phyloP scores from a whole-genome alignment of 2,888 invertebrate species.

The Copidosoma aretas region DNA sequence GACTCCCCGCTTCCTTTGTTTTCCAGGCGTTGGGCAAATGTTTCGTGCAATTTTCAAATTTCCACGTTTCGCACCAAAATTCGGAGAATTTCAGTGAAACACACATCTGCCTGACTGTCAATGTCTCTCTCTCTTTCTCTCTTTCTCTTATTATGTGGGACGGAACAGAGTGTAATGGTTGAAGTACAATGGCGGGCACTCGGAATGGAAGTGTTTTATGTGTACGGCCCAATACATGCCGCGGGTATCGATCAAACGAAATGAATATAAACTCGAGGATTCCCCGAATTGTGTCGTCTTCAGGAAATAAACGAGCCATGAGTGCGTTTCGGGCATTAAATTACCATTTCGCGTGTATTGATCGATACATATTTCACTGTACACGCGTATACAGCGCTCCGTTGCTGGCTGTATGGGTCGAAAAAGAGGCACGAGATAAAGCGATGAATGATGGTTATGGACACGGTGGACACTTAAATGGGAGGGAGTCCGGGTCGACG shows the following conservation, averaged over 20 bases:
- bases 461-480: slow-evolving; percentile 14
- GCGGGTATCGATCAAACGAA: too few species aligned
- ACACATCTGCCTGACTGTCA: neutral
- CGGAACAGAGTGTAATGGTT: too few species aligned
- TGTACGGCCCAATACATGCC: too few species aligned
- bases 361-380: neutral
- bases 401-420: too few species aligned
- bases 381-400: neutral
- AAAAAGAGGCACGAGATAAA: slow-evolving; percentile 10
- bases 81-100: neutral
- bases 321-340: slow-evolving; percentile 1
- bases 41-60: neutral
- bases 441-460: slow-evolving; percentile 24
- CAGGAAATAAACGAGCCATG: too few species aligned
- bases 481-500: neutral
- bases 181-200: too few species aligned
- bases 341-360: slow-evolving; percentile 15
- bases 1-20: neutral
- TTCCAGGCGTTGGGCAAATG: neutral
- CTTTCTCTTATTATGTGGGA: too few species aligned
- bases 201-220: too few species aligned
- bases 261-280: neutral
- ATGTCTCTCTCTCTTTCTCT: too few species aligned
- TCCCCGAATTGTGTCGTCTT: neutral
- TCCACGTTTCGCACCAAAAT: neutral